Evolutionary conservation across 2,888 invertebrate genomes (phyloP).

Genomic region (Drosophila peninsularis): DNA sequence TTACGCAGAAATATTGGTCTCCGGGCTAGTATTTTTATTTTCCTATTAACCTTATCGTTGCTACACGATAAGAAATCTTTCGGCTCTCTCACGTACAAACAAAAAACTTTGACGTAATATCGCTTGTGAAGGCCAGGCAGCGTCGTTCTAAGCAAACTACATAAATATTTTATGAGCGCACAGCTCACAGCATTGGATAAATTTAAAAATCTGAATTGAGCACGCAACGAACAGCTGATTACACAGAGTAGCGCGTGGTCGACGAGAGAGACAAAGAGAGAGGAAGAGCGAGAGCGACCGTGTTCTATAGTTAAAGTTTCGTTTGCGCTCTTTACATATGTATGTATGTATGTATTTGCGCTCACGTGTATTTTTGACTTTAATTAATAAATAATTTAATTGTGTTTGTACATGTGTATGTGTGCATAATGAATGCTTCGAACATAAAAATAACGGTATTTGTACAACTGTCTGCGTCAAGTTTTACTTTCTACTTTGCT

Average conservation of each 20-base stretch:
- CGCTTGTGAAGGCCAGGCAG: conserved; percentile 33
- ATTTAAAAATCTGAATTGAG: conserved; percentile 24
- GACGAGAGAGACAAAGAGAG: neutral
- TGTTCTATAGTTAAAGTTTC: neutral
- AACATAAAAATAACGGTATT: conserved; percentile 15
- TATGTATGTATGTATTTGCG: too few species aligned
- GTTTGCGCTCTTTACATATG: neutral
- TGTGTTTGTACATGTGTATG: neutral
- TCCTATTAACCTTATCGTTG: conserved; percentile 29
- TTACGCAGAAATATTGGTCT: conserved; percentile 14
- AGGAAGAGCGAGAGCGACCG: neutral
- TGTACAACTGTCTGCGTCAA: conserved; percentile 7
- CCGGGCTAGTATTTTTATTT: conserved; percentile 8
- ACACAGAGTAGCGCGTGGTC: neutral
- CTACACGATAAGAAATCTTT: conserved; percentile 33
- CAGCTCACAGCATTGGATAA: conserved; percentile 10
- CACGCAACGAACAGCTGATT: conserved; percentile 50
- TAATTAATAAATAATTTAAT: conserved; percentile 14
- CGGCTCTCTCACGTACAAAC: conserved; percentile 6
- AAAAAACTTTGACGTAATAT: conserved; percentile 50
- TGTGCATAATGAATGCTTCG: neutral
- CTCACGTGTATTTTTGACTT: conserved; percentile 26
- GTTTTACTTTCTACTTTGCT: conserved; percentile 30
- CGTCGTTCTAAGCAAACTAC: conserved; percentile 14
- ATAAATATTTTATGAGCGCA: conserved; percentile 38